Conservation (phyloP, 2,797 vertebrate genomes). For the Siniperca scherzeri region DNA sequence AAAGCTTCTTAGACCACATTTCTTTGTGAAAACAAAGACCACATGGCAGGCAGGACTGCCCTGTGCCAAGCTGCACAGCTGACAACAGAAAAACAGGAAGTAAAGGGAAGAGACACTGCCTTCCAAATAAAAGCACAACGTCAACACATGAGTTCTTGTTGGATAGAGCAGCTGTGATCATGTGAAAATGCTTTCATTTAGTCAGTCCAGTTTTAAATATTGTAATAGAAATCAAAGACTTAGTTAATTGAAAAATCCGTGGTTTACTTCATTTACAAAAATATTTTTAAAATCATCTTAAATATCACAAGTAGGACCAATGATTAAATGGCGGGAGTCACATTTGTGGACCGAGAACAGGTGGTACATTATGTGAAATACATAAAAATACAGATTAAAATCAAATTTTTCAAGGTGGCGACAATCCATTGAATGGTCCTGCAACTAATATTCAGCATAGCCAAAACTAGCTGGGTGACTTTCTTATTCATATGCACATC, state of each 20-base stretch:
- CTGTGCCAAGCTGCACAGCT: constrained; percentile 5
- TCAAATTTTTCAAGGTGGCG: too few relatives aligned
- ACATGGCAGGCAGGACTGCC: constrained; percentile 17
- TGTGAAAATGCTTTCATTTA: not conserved
- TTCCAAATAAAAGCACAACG: constrained; percentile 50
- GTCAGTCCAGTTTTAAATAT: not conserved
- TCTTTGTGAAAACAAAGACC: constrained; percentile 62
- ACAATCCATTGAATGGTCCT: too few relatives aligned
- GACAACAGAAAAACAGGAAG: constrained; percentile 11
- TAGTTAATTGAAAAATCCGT: rapidly evolving
- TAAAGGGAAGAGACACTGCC: rapidly evolving
- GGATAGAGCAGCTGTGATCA: not conserved
- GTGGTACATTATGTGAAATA: too few relatives aligned
- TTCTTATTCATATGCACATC: too few relatives aligned
- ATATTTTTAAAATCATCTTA: not conserved
- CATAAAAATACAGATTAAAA: too few relatives aligned
- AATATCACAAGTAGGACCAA: not conserved
- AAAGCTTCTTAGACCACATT: not conserved
- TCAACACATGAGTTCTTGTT: not conserved
- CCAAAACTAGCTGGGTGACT: too few relatives aligned
- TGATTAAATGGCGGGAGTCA: not conserved
- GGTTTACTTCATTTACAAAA: too few relatives aligned
- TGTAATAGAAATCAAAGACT: not conserved
- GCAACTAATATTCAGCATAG: too few relatives aligned
- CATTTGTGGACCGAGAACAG: not conserved